Evolutionary conservation across 2,797 vertebrate species (phyloP).

Genomic region (Rhynchotus rufescens): DNA sequence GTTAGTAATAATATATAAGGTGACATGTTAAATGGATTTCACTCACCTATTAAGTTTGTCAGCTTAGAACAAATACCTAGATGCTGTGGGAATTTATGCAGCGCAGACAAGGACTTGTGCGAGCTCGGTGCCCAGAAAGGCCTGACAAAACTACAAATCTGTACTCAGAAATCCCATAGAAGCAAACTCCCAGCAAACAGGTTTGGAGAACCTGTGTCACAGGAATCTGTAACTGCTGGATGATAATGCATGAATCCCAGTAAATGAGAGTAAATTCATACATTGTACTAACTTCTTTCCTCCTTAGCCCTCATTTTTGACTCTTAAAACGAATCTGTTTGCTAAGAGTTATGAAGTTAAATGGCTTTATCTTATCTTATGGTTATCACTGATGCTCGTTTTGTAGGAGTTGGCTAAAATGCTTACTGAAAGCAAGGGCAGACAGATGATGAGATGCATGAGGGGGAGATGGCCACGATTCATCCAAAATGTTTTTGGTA

Average conservation of each 20-base stretch:
- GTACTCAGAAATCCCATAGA: neutral
- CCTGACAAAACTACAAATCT: neutral
- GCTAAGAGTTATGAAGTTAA: neutral
- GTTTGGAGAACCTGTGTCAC: neutral
- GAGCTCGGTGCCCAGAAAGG: neutral
- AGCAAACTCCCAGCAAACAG: neutral
- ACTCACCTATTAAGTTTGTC: neutral
- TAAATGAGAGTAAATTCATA: neutral
- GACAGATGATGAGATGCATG: conserved; percentile 14
- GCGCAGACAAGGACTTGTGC: neutral
- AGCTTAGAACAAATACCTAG: neutral
- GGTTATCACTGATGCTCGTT: rapidly evolving
- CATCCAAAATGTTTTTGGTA: conserved; percentile 32
- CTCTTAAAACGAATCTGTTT: neutral
- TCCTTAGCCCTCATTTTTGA: neutral
- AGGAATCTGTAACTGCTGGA: neutral
- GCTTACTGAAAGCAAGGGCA: neutral
- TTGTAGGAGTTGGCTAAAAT: neutral
- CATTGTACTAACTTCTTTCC: neutral
- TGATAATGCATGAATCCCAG: rapidly evolving
- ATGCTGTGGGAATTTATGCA: neutral
- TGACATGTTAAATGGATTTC: neutral
- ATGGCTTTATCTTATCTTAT: neutral
- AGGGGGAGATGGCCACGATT: conserved; percentile 38
- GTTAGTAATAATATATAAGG: neutral